Percentiles rank a stretch among this genome's conserved stretches.
Evolutionary conservation across 1,140 invertebrate genomes (phyloP).

Genomic region (Catajapyx aquilonaris): DNA sequence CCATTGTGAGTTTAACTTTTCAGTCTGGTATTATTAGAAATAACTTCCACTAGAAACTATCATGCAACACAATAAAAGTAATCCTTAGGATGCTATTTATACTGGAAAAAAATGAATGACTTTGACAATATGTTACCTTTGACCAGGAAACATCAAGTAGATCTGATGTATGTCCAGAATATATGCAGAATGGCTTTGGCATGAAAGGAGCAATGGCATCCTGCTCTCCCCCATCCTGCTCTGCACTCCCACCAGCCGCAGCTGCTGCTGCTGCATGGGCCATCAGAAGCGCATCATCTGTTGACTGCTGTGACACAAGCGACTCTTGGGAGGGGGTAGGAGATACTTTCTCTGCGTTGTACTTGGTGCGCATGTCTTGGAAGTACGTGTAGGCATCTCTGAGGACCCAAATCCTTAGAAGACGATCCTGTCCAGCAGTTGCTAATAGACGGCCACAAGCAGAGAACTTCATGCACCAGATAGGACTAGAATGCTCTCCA

Average conservation of each 20-base stretch:
- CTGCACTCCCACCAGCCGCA: constrained; percentile 20
- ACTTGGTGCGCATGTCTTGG: constrained; percentile 84
- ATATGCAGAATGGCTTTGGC: constrained; percentile 80
- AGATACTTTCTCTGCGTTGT: constrained; percentile 63
- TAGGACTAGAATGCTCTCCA: constrained; percentile 69
- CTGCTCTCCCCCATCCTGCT: constrained; percentile 17
- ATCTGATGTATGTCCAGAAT: constrained; percentile 88
- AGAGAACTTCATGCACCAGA: constrained; percentile 99
- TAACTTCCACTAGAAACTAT: no score
- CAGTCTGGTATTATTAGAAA: no score
- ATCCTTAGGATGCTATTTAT: no score
- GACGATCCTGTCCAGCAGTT: constrained; percentile 86
- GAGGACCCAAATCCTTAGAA: constrained; percentile 84
- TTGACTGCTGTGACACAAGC: constrained; percentile 50
- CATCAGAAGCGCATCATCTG: constrained; percentile 26
- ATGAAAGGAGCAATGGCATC: constrained; percentile 52
- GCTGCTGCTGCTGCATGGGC: constrained; percentile 20
- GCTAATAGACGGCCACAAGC: constrained; percentile 78
- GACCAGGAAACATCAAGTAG: constrained; percentile 93
- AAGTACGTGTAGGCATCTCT: constrained; percentile 72
- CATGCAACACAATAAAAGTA: no score
- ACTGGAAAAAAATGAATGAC: no score
- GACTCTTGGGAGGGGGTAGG: constrained; percentile 79
- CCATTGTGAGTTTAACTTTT: no score
- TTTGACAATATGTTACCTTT: constrained; percentile 41